A percentile compares a stretch with the other conserved stretches of the same genome.
Evolutionary conservation across 1,140 invertebrate genomes (phyloP).

Genomic region (Conus ventricosus): DNA sequence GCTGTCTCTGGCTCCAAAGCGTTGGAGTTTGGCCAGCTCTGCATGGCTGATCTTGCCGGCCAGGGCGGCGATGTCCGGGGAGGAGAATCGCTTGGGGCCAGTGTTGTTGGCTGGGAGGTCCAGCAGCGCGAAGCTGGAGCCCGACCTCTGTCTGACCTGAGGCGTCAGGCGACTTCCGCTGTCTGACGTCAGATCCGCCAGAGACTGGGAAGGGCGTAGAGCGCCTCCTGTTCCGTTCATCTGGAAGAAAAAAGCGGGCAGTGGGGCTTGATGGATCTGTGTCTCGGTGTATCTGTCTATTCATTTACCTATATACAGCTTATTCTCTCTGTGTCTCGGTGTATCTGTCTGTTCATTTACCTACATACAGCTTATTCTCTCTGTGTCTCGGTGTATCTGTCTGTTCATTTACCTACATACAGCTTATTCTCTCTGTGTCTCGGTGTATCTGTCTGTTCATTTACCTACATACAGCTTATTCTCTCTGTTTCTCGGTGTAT

Average conservation of each 20-base stretch:
- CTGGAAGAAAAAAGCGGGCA: background rate
- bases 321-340: background rate
- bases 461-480: background rate
- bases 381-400: conserved; percentile 9
- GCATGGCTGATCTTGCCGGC: conserved; percentile 2
- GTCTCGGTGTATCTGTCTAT: background rate
- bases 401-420: background rate
- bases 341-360: too few relatives aligned
- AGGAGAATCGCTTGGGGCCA: background rate
- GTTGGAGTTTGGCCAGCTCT: conserved; percentile 4
- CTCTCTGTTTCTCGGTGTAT: background rate
- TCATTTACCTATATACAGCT: background rate
- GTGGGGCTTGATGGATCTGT: background rate
- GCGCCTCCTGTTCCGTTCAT: background rate
- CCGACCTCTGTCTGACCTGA: conserved; percentile 10
- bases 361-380: background rate
- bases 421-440: background rate
- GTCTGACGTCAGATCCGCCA: conserved; percentile 26
- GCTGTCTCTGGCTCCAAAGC: background rate
- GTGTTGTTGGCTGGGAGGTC: background rate
- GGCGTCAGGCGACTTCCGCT: background rate
- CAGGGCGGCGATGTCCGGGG: conserved; percentile 9
- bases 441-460: background rate
- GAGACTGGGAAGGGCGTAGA: conserved; percentile 14
- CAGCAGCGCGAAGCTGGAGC: conserved; percentile 18